A percentile compares a stretch with the other conserved stretches of the same genome.
Evolutionary conservation across 1,140 invertebrate species (phyloP).

Genomic region (Nilaparvata lugens): DNA sequence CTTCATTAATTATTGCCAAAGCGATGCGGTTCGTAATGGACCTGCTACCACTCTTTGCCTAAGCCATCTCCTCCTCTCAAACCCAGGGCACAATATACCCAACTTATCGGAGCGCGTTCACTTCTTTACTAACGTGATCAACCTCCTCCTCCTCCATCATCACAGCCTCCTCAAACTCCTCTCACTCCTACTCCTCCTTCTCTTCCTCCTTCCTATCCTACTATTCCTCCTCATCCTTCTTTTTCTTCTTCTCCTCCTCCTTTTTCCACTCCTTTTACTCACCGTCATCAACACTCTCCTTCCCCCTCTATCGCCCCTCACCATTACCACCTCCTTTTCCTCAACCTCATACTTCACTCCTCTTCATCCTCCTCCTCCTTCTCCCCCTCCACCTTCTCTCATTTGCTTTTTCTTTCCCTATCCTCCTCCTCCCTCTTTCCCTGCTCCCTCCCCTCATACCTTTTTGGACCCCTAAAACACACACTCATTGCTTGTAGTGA

Average conservation of each 20-base stretch:
- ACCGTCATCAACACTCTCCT: not conserved
- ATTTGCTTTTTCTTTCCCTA: not conserved
- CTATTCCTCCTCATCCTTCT: not conserved
- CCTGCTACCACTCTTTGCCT: not conserved
- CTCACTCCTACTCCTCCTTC: not conserved
- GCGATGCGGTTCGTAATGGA: not conserved
- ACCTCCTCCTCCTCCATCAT: too few species aligned
- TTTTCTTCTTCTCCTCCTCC: not conserved
- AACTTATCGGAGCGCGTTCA: too few species aligned
- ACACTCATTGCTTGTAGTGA: too few species aligned
- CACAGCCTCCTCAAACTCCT: too few species aligned
- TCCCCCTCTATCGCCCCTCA: too few species aligned
- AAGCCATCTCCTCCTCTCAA: too few species aligned
- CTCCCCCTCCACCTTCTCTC: not conserved
- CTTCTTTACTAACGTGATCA: too few species aligned
- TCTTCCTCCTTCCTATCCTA: not conserved
- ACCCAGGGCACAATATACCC: too few species aligned
- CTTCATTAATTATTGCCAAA: conserved; percentile 4
- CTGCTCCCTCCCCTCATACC: not conserved
- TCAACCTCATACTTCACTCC: not conserved
- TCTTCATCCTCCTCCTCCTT: not conserved
- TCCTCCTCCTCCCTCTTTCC: not conserved
- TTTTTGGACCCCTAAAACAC: too few species aligned
- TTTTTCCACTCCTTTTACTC: not conserved
- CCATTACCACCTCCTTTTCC: not conserved